A percentile compares a stretch with the other conserved stretches of the same genome.
These are phyloP conservation scores for Cerastoderma edule DNA, from an alignment of 2,888 invertebrate genomes.

Conservation along the genomic window DNA sequence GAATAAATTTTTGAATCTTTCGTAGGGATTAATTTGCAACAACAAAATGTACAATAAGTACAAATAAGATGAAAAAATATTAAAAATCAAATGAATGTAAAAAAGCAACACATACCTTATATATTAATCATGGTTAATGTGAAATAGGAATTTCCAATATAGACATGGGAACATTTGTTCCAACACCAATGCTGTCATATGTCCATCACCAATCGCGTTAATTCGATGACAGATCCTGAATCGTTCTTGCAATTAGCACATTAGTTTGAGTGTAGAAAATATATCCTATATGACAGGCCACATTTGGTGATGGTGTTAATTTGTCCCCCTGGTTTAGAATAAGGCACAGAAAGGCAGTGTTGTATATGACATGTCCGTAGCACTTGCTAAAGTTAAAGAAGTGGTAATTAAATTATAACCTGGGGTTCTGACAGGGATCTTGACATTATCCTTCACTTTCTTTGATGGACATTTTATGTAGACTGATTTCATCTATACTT, in stretches of 20 bases:
- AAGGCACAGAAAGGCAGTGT: constrained; percentile 2
- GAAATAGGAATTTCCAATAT: neutral
- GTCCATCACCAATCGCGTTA: constrained; percentile 1
- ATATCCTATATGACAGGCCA: neutral
- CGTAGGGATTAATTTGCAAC: no score
- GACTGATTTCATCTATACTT: no score
- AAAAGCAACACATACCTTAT: constrained; percentile 6
- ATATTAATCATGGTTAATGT: neutral
- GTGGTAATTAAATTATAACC: constrained; percentile 26
- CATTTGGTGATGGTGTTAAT: constrained; percentile 5
- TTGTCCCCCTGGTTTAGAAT: constrained; percentile 5
- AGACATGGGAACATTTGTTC: constrained; percentile 14
- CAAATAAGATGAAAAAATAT: no score
- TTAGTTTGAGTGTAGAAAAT: constrained; percentile 6
- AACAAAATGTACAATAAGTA: no score
- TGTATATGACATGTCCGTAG: constrained; percentile 14
- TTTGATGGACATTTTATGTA: no score
- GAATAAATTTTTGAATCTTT: no score
- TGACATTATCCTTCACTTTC: no score
- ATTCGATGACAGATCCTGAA: constrained; percentile 12
- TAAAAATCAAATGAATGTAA: neutral
- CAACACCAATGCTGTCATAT: constrained; percentile 15
- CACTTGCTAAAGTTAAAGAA: constrained; percentile 17
- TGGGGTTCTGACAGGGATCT: constrained; percentile 14
- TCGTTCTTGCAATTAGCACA: constrained; percentile 8